Evolutionary conservation across 2,888 invertebrate species (phyloP).

Genomic region (Leucophenga maculata): DNA sequence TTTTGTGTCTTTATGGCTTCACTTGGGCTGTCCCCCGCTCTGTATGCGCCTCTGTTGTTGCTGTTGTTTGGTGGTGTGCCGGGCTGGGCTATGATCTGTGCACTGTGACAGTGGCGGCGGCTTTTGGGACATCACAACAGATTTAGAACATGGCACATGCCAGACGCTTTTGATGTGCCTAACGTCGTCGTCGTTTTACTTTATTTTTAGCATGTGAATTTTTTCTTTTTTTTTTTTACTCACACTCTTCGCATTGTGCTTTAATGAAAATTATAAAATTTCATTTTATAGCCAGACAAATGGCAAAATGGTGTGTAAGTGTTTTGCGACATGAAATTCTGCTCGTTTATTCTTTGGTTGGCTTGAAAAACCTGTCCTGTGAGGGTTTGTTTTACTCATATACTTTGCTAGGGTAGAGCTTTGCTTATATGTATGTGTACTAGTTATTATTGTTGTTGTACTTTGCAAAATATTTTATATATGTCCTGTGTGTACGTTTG

Average conservation of each 20-base stretch:
- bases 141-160: background rate
- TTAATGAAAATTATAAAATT: background rate
- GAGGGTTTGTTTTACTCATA: constrained; percentile 9
- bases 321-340: background rate
- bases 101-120: background rate
- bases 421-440: constrained; percentile 9
- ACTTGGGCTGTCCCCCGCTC: background rate
- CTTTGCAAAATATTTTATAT: constrained; percentile 23
- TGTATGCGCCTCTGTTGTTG: background rate
- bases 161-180: constrained; percentile 20
- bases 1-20: background rate
- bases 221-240: constrained; percentile 1
- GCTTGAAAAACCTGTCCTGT: background rate
- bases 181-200: constrained; percentile 5
- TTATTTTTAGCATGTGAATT: constrained; percentile 22
- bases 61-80: background rate
- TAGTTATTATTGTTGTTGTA: constrained; percentile 7
- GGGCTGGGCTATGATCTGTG: background rate
- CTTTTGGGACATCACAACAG: constrained; percentile 1
- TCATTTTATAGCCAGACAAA: constrained; percentile 24
- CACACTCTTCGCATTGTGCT: background rate
- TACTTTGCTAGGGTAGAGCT: constrained; percentile 11
- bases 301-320: constrained; percentile 14
- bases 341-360: background rate
- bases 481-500: background rate